These are phyloP conservation scores for Sebastolobus alascanus DNA, from an alignment of 2,797 vertebrate genomes.

Conservation along the genomic window DNA sequence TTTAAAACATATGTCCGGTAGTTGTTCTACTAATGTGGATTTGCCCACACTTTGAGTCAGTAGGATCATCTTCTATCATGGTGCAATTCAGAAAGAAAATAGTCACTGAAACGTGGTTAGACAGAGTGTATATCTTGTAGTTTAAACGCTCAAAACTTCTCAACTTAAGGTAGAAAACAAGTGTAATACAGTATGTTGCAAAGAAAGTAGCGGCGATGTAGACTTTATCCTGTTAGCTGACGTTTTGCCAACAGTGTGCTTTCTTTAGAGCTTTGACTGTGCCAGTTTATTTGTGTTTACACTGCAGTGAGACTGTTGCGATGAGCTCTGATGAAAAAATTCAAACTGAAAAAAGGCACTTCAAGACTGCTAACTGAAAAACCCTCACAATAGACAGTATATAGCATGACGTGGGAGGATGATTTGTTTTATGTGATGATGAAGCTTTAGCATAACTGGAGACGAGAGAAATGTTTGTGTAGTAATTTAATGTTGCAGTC, in stretches of 20 bases:
- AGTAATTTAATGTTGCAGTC: no score
- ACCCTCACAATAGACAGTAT: background rate
- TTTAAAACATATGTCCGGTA: no score
- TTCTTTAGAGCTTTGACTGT: no score
- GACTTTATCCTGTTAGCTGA: no score
- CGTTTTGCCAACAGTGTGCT: no score
- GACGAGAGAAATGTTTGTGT: background rate
- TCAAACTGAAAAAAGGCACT: background rate
- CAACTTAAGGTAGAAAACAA: background rate
- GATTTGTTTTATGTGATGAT: background rate
- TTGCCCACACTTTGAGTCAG: no score
- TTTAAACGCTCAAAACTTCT: background rate
- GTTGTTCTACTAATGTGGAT: no score
- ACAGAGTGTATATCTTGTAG: background rate
- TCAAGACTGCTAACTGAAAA: background rate
- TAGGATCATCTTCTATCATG: no score
- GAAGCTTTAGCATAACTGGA: background rate
- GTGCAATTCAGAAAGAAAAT: no score
- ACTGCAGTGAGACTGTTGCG: background rate
- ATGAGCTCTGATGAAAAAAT: background rate
- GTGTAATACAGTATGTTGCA: background rate
- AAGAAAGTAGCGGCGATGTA: background rate
- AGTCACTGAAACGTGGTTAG: no score
- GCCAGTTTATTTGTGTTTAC: no score
- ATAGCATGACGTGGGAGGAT: background rate